A percentile compares a stretch with the other conserved stretches of the same genome.
phyloP scores from a whole-genome alignment of 2,113 vertebrate species.

The human region GRCh38 chr13:42178501-42179000 shows the following conservation, averaged over 20 bases:
- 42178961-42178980: neutral
- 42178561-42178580: neutral
- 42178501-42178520: constrained; percentile 15
- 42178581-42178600: neutral
- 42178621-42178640: constrained; percentile 21
- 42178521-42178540: neutral
- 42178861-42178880: neutral
- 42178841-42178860: neutral
- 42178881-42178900: neutral
- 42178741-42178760: neutral
- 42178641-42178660: constrained; percentile 21
- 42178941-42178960: neutral
- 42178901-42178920: neutral
- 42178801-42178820: neutral
- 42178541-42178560: neutral
- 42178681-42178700: constrained; percentile 41
- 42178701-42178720: neutral
- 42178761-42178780: neutral
- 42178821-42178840: neutral
- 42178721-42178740: constrained; percentile 19
- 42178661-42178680: constrained; percentile 46
- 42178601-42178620: constrained; percentile 3
- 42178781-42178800: neutral
- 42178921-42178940: neutral
- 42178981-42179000: neutral